Conservation (phyloP, 1,140 invertebrate genomes). For the Fragariocoptes setiger region DNA sequence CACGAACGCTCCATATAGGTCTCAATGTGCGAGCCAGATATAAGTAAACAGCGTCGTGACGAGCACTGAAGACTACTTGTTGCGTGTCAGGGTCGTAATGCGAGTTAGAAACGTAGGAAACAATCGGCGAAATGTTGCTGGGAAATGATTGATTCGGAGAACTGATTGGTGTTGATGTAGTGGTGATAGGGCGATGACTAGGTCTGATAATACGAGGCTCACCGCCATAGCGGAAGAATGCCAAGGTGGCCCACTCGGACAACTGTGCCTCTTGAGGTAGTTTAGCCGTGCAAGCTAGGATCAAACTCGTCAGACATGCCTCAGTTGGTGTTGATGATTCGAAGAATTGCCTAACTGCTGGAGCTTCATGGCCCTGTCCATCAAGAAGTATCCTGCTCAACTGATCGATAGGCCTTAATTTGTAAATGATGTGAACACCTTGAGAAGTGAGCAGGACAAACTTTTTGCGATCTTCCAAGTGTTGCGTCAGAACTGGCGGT, state of each 20-base stretch:
- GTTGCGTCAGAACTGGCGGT: slow-evolving; percentile 36
- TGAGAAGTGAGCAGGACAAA: slow-evolving; percentile 46
- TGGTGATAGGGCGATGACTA: background rate
- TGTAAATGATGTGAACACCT: slow-evolving; percentile 46
- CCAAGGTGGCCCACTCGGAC: slow-evolving; percentile 48
- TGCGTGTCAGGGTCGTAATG: slow-evolving; percentile 6
- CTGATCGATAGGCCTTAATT: slow-evolving; percentile 53
- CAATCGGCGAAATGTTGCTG: slow-evolving; percentile 8
- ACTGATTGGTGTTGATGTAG: slow-evolving; percentile 4
- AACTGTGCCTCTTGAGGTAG: slow-evolving; percentile 28
- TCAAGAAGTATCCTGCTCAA: slow-evolving; percentile 42
- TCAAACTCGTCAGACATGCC: slow-evolving; percentile 54
- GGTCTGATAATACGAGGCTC: slow-evolving; percentile 21
- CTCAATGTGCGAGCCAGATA: slow-evolving; percentile 40
- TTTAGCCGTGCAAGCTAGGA: slow-evolving; percentile 38
- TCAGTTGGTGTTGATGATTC: slow-evolving; percentile 43
- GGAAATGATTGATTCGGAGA: slow-evolving; percentile 2
- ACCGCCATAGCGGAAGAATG: slow-evolving; percentile 66
- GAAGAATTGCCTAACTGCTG: slow-evolving; percentile 52
- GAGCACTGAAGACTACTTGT: slow-evolving; percentile 17
- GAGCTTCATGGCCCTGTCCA: slow-evolving; percentile 44
- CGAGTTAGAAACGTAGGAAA: slow-evolving; percentile 9
- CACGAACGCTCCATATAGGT: slow-evolving; percentile 17
- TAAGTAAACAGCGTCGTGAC: slow-evolving; percentile 71
- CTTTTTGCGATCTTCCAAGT: slow-evolving; percentile 33